Percentiles rank a stretch among this genome's conserved stretches.
phyloP scores from a whole-genome alignment of 2,113 vertebrate genomes.

The Otus sunia region DNA sequence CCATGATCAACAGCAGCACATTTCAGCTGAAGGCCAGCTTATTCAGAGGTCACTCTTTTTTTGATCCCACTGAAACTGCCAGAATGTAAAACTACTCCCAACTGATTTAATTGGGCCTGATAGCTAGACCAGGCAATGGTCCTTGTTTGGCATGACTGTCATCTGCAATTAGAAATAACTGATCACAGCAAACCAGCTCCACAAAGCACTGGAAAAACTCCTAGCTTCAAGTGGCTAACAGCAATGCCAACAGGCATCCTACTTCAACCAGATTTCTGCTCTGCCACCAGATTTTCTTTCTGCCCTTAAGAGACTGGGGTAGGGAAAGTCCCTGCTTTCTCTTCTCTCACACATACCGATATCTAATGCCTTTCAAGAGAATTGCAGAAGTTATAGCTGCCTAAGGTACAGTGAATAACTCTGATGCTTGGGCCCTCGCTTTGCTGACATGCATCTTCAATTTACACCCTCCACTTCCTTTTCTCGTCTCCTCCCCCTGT shows the following conservation, averaged over 20 bases:
- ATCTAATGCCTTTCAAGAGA: not conserved
- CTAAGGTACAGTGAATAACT: not conserved
- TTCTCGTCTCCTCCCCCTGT: not conserved
- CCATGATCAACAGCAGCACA: not conserved
- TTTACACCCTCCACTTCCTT: conserved; percentile 6
- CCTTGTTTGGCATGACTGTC: not conserved
- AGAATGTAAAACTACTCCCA: not conserved
- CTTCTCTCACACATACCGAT: not conserved
- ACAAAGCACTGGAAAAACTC: not conserved
- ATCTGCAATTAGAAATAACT: not conserved
- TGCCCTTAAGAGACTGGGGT: not conserved
- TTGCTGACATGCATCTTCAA: not conserved
- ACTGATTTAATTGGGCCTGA: not conserved
- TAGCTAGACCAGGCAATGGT: not conserved
- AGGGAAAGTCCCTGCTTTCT: not conserved
- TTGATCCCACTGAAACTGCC: not conserved
- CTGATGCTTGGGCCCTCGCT: not conserved
- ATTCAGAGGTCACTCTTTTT: not conserved
- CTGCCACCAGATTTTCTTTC: not conserved
- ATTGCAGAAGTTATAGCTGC: fast-evolving
- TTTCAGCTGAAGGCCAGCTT: not conserved
- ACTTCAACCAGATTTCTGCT: not conserved
- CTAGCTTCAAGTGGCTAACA: not conserved
- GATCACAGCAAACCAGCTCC: not conserved
- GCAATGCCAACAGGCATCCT: not conserved